Base-by-base conservation (phyloP, 2,113 vertebrate species). In the Rhabdomys dilectus region DNA sequence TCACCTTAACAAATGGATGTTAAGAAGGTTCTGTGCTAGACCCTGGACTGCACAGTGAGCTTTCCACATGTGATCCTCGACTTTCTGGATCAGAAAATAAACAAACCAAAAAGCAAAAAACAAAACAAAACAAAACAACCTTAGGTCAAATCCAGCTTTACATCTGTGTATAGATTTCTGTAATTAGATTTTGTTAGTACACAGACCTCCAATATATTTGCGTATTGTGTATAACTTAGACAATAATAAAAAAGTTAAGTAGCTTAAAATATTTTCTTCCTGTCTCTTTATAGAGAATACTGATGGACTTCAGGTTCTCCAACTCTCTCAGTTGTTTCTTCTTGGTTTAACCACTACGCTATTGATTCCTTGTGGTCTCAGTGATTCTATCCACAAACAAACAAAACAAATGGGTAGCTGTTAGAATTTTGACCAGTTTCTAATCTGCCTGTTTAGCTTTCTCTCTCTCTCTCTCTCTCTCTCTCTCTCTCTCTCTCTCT, bases 301-400 rank as follows among this genome's bases (percentile, higher is more conserved):
- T 90, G 56, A 24, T 84, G 56, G 22, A 66, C 34, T 93, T 21
- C 36, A 84, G 70, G 75, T 72, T 17, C 34, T 89, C 45, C 60
- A 91, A 91, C 29, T 24, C 11, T 51, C 91, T 34, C 19, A 89
- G 72, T 93, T 68, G 62, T n/a, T 7, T 73, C 84, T 94, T 51
- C 91, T 93, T 93, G 10, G 70, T 51, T 84, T 77, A n/a, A 36
- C 51, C 42, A 39, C 5, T 45, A 11, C 5, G 56, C 51, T 81
- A 58, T 75, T 96, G 39, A 22, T 56, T 89, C 88, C 72, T 89
- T 88, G 34, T 75, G 13, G 16, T 36, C 89, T 91, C 26, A 88
- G n/a, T 82, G 53, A 86, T 24, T 81, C 21, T 24, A 78, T 66
- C 31, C 85, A 24, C 1, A 93, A 34, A 95, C 95, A 89, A 96